Conservation (phyloP, 2,888 invertebrate species). For the Cynaeus angustus region DNA sequence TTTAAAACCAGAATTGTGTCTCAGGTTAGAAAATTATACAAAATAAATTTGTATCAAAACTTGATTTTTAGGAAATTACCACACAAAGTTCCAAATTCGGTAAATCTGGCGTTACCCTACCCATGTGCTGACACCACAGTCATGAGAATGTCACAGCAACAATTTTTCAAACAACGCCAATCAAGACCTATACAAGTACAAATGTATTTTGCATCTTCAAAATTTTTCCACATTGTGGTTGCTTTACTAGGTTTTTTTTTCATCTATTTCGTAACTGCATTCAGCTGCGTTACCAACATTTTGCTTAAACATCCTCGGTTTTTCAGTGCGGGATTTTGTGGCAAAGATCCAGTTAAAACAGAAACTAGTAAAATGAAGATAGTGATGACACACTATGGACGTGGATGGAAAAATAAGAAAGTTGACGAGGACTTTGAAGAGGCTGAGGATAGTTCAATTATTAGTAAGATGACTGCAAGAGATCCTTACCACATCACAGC, state of each 20-base stretch:
- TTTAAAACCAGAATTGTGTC: background rate
- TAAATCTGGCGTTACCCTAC: background rate
- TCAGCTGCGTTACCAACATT: background rate
- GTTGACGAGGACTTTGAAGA: background rate
- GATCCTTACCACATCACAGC: slow-evolving; percentile 8
- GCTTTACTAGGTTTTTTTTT: background rate
- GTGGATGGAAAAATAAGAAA: slow-evolving; percentile 1
- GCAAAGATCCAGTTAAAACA: background rate
- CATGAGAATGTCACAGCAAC: slow-evolving; percentile 1
- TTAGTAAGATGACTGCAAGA: background rate
- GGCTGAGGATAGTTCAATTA: background rate
- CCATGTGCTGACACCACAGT: background rate
- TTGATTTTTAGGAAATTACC: background rate
- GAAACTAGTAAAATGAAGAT: background rate
- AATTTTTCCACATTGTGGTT: background rate
- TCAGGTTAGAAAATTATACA: background rate
- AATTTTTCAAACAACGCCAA: background rate
- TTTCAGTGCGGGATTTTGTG: background rate
- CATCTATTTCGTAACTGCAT: background rate
- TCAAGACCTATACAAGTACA: slow-evolving; percentile 1
- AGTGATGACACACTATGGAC: background rate
- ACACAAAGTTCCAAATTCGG: background rate
- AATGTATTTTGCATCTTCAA: background rate
- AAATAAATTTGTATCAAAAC: background rate
- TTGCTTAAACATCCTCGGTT: slow-evolving; percentile 4